Evolutionary conservation across 2,113 vertebrate species (phyloP).

Genomic region (Pyxicephalus adspersus): DNA sequence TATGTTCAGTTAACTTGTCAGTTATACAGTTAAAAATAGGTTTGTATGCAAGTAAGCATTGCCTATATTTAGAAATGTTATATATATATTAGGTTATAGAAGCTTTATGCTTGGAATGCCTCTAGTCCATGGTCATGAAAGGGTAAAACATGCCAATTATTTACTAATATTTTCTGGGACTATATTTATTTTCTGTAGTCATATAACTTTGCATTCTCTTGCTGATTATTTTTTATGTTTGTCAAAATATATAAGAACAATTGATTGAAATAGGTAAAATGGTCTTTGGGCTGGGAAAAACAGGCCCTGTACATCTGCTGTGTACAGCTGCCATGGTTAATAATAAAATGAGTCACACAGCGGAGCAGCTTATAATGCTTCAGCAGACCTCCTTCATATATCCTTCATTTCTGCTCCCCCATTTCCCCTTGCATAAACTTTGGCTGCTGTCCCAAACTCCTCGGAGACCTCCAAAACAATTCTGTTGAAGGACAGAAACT

Average conservation of each 20-base stretch:
- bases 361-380: constrained; percentile 51
- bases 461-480: constrained; percentile 33
- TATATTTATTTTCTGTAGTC: background rate
- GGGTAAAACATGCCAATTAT: too few relatives aligned
- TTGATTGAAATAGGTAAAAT: constrained; percentile 30
- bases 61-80: too few relatives aligned
- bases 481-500: constrained; percentile 2
- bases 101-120: too few relatives aligned
- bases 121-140: too few relatives aligned
- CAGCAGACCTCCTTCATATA: constrained; percentile 38
- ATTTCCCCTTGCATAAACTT: constrained; percentile 41
- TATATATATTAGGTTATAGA: too few relatives aligned
- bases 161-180: too few relatives aligned
- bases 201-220: background rate
- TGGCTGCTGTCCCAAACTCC: constrained; percentile 49
- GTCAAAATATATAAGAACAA: constrained; percentile 15
- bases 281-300: constrained; percentile 35
- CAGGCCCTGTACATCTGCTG: constrained; percentile 52
- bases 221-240: constrained; percentile 4
- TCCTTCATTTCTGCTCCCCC: constrained; percentile 39
- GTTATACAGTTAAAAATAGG: too few relatives aligned
- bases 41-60: too few relatives aligned
- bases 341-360: constrained; percentile 55
- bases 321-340: constrained; percentile 53
- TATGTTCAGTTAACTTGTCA: too few relatives aligned